Percentiles rank a stretch among this genome's conserved stretches.
phyloP scores from a whole-genome alignment of 2,113 vertebrate species.

The Rhizomys pruinosus region DNA sequence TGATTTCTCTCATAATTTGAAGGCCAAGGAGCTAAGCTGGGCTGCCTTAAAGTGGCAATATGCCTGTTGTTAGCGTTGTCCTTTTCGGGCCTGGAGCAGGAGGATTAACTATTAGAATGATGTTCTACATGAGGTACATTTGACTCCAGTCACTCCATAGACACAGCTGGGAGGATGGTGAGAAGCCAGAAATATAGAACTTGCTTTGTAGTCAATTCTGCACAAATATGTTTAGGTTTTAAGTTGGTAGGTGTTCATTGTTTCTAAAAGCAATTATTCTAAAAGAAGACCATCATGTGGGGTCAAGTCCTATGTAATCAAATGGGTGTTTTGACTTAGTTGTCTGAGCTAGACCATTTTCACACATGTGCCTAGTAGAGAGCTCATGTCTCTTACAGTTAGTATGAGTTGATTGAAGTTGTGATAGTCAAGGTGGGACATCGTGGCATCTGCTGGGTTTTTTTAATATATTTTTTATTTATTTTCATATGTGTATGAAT shows the following conservation, averaged over 20 bases:
- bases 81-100: background rate
- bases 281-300: background rate
- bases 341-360: background rate
- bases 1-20: background rate
- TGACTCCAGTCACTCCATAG: background rate
- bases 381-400: background rate
- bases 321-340: background rate
- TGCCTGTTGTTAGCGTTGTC: background rate
- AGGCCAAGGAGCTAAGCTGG: background rate
- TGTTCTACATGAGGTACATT: background rate
- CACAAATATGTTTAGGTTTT: background rate
- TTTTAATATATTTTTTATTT: too few species aligned
- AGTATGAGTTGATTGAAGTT: constrained; percentile 1
- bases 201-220: background rate
- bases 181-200: background rate
- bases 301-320: constrained; percentile 40
- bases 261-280: constrained; percentile 18
- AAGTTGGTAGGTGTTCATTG: background rate
- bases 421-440: background rate
- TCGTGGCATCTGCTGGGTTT: background rate
- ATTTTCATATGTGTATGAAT: too few species aligned
- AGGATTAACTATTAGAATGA: background rate
- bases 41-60: background rate
- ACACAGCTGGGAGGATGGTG: background rate
- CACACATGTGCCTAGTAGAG: background rate